Percentiles rank a stretch among this genome's conserved stretches.
These are phyloP conservation scores for Scelioninae gen. 2 DNA, from an alignment of 2,888 invertebrate species.

Conservation along the genomic window DNA sequence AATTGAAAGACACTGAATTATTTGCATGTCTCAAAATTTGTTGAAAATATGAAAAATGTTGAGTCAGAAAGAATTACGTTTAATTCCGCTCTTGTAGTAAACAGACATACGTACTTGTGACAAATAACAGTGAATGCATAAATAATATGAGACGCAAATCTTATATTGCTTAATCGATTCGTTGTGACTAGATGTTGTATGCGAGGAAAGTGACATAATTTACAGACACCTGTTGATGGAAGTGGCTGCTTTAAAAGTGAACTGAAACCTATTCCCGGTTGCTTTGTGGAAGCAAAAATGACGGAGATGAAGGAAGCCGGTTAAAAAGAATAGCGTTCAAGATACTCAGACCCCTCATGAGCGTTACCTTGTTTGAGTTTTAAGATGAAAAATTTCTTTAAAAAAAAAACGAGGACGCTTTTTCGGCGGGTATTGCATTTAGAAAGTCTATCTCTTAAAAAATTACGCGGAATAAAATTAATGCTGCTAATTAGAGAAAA, in stretches of 20 bases:
- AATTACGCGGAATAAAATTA: constrained; percentile 10
- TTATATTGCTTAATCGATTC: constrained; percentile 29
- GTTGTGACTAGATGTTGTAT: constrained; percentile 19
- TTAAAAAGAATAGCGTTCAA: constrained; percentile 41
- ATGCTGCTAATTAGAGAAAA: constrained; percentile 22
- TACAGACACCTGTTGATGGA: constrained; percentile 53
- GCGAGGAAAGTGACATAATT: constrained; percentile 44
- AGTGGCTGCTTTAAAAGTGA: constrained; percentile 43
- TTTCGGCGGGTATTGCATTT: constrained; percentile 19
- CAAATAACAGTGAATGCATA: neutral
- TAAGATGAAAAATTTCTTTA: constrained; percentile 22
- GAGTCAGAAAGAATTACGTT: too few relatives aligned
- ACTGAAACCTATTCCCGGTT: constrained; percentile 39
- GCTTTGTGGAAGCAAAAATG: constrained; percentile 38
- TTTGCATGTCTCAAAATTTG: too few relatives aligned
- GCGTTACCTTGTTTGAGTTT: constrained; percentile 26
- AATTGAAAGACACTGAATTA: too few relatives aligned
- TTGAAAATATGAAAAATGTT: too few relatives aligned
- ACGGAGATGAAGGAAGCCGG: constrained; percentile 41
- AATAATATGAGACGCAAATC: constrained; percentile 11
- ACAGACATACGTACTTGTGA: neutral
- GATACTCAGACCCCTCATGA: constrained; percentile 26
- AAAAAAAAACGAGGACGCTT: constrained; percentile 32
- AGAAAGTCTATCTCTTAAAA: constrained; percentile 20
- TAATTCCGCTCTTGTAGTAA: too few relatives aligned